Conservation (phyloP, 2,797 vertebrate species). For the Halcyon chelicuti region DNA sequence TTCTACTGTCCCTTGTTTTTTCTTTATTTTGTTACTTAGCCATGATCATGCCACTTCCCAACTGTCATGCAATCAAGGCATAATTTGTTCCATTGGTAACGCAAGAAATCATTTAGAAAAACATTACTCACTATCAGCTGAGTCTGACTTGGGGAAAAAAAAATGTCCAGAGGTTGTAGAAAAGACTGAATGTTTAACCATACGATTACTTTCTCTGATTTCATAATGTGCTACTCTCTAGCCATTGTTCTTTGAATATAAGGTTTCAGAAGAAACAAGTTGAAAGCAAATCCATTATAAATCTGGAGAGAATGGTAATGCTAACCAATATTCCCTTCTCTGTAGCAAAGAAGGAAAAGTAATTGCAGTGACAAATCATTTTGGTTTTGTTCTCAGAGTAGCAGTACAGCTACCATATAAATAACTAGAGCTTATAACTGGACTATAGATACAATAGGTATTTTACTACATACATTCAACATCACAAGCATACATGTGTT, state of each 20-base stretch:
- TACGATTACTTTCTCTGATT: background rate
- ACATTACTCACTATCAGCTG: background rate
- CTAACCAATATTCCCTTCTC: background rate
- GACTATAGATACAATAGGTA: background rate
- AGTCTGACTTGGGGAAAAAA: conserved; percentile 9
- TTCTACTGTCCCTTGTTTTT: background rate
- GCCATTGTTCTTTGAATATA: background rate
- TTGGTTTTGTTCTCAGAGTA: background rate
- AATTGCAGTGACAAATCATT: background rate
- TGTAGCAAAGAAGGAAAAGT: background rate
- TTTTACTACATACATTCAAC: background rate
- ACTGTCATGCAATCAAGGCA: background rate
- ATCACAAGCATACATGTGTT: background rate
- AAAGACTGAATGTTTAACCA: background rate
- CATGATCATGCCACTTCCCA: background rate
- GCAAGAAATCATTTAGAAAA: conserved; percentile 10
- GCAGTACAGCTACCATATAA: background rate
- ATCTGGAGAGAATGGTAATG: background rate
- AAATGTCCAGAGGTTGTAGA: background rate
- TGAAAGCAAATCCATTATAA: background rate
- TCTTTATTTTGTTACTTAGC: background rate
- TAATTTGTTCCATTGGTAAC: background rate
- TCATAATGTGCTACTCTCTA: background rate
- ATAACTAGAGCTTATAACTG: background rate
- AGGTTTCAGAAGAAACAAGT: background rate